These are phyloP conservation scores for Pasiphila rectangulata DNA, from an alignment of 2,888 invertebrate species.

Conservation along the genomic window DNA sequence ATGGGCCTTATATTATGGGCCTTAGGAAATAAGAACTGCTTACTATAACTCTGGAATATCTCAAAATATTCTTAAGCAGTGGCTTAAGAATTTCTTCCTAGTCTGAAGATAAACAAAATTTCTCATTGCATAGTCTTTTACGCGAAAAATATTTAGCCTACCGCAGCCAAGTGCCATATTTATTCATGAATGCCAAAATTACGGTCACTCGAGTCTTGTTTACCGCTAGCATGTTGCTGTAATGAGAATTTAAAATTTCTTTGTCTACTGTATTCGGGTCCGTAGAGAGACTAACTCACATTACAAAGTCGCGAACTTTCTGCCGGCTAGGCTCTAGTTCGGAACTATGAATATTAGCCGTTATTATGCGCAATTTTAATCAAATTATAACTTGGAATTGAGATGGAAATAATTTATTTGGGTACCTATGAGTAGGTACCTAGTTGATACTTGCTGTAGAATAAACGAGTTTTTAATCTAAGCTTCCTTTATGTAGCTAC, in stretches of 20 bases:
- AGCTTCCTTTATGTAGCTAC: no score
- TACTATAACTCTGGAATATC: no score
- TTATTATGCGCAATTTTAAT: slow-evolving; percentile 26
- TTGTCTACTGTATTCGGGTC: slow-evolving; percentile 23
- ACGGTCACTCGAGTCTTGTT: slow-evolving; percentile 28
- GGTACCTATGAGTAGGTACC: background rate
- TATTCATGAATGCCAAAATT: slow-evolving; percentile 29
- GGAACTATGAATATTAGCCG: slow-evolving; percentile 23
- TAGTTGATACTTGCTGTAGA: no score
- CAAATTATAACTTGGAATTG: background rate
- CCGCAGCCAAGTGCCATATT: slow-evolving; percentile 23
- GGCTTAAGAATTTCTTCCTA: no score
- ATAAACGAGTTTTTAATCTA: no score
- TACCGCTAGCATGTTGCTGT: slow-evolving; percentile 25
- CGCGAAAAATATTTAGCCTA: slow-evolving; percentile 23
- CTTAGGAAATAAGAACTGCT: no score
- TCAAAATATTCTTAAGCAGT: no score
- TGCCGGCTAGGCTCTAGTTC: slow-evolving; percentile 25
- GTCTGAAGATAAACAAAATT: slow-evolving; percentile 30
- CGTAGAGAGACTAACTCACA: slow-evolving; percentile 26
- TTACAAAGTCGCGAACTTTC: slow-evolving; percentile 30
- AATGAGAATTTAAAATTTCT: slow-evolving; percentile 30
- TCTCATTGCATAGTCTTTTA: slow-evolving; percentile 14
- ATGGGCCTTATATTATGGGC: no score
- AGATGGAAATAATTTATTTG: background rate